Evolutionary conservation across 2,888 invertebrate species (phyloP).

Genomic region (Seira sanloemensis): DNA sequence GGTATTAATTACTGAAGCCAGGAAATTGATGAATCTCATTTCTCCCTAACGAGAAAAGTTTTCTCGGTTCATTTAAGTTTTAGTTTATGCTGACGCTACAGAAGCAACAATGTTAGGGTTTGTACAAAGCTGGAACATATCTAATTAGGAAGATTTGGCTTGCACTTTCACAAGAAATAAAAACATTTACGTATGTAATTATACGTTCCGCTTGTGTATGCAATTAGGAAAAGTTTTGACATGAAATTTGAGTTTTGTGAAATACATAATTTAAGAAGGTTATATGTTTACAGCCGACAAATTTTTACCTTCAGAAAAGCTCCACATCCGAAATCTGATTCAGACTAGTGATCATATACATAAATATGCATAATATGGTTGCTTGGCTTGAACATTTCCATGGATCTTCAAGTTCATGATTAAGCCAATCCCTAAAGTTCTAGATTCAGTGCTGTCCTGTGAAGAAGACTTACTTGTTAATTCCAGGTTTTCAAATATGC

Average conservation of each 20-base stretch:
- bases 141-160: not conserved
- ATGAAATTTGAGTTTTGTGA: not conserved
- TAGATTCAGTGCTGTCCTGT: too few relatives aligned
- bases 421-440: too few relatives aligned
- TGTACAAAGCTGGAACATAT: not conserved
- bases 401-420: not conserved
- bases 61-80: not conserved
- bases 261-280: not conserved
- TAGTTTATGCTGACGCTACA: not conserved
- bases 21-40: slow-evolving; percentile 1
- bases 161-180: too few relatives aligned
- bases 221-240: not conserved
- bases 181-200: not conserved
- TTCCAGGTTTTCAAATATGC: too few relatives aligned
- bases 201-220: too few relatives aligned
- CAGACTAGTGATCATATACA: too few relatives aligned
- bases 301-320: too few relatives aligned
- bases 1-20: not conserved
- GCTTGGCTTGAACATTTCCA: not conserved
- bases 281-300: too few relatives aligned
- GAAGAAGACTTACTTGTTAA: too few relatives aligned
- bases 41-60: not conserved
- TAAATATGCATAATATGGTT: not conserved
- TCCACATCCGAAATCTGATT: not conserved
- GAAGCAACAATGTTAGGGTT: not conserved